phyloP scores from a whole-genome alignment of 2,888 invertebrate genomes.

The Formica aserva region DNA sequence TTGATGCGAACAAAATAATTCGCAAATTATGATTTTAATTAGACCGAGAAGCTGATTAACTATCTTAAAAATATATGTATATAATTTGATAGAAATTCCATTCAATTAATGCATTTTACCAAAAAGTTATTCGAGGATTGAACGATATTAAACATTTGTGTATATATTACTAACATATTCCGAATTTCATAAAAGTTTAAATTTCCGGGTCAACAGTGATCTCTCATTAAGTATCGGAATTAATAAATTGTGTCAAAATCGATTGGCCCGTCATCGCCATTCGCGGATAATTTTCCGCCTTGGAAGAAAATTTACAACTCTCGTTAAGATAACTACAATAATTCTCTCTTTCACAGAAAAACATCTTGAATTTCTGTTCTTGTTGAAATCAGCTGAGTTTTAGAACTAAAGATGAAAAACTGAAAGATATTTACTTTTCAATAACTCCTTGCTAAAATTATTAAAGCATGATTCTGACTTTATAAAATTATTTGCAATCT shows the following conservation, averaged over 20 bases:
- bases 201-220: conserved; percentile 10
- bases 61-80: not conserved
- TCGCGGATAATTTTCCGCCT: not conserved
- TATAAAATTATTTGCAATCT: not conserved
- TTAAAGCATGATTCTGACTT: not conserved
- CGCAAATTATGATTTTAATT: not conserved
- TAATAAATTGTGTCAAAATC: conserved; percentile 12
- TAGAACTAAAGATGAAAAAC: not conserved
- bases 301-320: conserved; percentile 33
- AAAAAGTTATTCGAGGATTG: too few species aligned
- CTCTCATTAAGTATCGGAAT: not conserved
- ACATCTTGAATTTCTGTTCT: not conserved
- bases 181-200: conserved; percentile 19
- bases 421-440: not conserved
- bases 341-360: too few species aligned
- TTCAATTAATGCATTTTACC: too few species aligned
- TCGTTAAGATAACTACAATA: not conserved
- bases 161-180: too few species aligned
- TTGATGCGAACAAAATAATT: not conserved
- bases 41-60: not conserved
- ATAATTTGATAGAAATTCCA: not conserved
- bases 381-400: not conserved
- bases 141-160: too few species aligned
- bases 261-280: conserved; percentile 20
- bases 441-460: not conserved